A percentile compares a stretch with the other conserved stretches of the same genome.
phyloP scores from a whole-genome alignment of 2,888 invertebrate genomes.

The Phrixothrix hirtus region DNA sequence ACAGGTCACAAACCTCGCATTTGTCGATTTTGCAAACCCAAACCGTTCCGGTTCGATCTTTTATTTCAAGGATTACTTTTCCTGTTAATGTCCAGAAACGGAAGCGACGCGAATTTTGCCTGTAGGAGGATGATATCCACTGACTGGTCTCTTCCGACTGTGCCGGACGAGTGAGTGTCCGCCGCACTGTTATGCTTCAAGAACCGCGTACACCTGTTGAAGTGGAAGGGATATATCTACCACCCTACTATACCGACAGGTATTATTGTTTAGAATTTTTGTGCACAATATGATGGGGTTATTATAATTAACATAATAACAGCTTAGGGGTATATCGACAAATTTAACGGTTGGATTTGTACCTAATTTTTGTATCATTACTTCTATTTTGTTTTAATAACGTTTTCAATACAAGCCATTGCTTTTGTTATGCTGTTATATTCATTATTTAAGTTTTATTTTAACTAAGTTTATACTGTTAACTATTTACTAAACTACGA shows the following conservation, averaged over 20 bases:
- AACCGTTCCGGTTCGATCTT: no score
- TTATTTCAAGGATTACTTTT: neutral
- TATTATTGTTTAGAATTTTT: constrained; percentile 49
- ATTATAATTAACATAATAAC: constrained; percentile 11
- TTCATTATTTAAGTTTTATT: no score
- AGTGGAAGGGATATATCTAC: constrained; percentile 47
- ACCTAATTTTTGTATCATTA: constrained; percentile 1
- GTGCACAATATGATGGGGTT: constrained; percentile 28
- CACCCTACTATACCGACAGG: constrained; percentile 50
- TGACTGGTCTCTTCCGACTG: constrained; percentile 54
- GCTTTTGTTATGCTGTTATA: no score
- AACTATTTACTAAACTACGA: no score
- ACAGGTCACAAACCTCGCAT: neutral
- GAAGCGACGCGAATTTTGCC: constrained; percentile 18
- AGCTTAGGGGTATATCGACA: constrained; percentile 26
- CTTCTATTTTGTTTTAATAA: no score
- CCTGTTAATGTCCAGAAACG: constrained; percentile 6
- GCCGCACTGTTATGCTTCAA: constrained; percentile 57
- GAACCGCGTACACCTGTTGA: constrained; percentile 57
- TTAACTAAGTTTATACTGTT: no score
- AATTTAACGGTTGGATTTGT: constrained; percentile 27
- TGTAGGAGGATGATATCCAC: constrained; percentile 33
- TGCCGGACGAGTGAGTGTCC: constrained; percentile 58
- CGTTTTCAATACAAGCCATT: no score
- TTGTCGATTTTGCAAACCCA: no score